Conservation (phyloP, 2,888 invertebrate genomes). For the Eristalis tenax region DNA sequence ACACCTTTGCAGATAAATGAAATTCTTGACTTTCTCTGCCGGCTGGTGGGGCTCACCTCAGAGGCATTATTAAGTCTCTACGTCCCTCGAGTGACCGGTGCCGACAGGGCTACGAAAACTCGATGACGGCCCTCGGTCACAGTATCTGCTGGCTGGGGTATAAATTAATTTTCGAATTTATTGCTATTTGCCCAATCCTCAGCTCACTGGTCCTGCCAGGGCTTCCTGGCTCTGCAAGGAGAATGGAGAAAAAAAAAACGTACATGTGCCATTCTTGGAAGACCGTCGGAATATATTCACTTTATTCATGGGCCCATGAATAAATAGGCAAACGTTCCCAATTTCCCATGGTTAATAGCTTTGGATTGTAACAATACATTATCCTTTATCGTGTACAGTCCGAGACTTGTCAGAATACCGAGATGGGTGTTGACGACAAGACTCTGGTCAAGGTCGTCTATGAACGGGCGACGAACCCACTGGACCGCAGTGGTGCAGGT, state of each 20-base stretch:
- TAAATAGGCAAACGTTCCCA: conserved; percentile 61
- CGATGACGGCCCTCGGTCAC: conserved; percentile 1
- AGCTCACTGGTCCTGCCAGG: neutral
- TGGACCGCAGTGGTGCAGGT: conserved; percentile 13
- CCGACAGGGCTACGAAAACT: conserved; percentile 34
- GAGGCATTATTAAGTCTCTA: conserved; percentile 39
- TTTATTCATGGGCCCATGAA: conserved; percentile 43
- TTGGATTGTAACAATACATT: conserved; percentile 58
- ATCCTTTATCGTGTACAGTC: conserved; percentile 41
- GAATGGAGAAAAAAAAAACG: neutral
- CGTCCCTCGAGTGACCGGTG: conserved; percentile 18
- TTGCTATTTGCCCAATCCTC: conserved; percentile 31
- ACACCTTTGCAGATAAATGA: neutral
- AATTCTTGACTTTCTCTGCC: conserved; percentile 25
- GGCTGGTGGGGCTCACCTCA: conserved; percentile 40
- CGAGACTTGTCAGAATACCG: conserved; percentile 7
- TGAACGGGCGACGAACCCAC: neutral
- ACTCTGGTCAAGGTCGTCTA: conserved; percentile 5
- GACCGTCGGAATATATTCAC: neutral
- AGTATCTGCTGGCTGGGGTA: conserved; percentile 16
- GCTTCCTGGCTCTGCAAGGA: neutral
- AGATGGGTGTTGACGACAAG: neutral
- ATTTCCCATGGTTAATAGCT: conserved; percentile 56
- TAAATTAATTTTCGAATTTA: conserved; percentile 65
- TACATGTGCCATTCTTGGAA: neutral